Base-by-base conservation (phyloP, 2,888 invertebrate genomes). In the Yponomeuta sedellus region DNA sequence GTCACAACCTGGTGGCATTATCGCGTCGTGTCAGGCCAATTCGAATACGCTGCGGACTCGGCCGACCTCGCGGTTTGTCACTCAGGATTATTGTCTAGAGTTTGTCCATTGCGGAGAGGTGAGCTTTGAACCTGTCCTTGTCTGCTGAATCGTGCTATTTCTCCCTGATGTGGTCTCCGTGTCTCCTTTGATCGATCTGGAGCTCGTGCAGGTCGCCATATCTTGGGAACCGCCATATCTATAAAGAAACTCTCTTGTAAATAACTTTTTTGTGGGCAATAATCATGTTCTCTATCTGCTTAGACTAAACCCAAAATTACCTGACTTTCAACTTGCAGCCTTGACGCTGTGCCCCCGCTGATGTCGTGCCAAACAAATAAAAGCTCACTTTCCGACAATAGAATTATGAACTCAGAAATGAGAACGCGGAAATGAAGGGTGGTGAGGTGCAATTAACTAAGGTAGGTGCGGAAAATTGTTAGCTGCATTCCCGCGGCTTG, bases 11-110 rank as follows among this genome's bases (percentile, higher is more conserved):
- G 76, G 79, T 80, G 82, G 83, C 85, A 83, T 83, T 85, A 83
- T 81, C 75, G 80, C 80, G 80, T 83, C 85, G 86, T 86, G 86
- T 83, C 83, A 81, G 73, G 79, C 84, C 83, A 83, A 86, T 85
- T 85, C 80, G 83, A 80, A 81, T 83, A 80, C 78, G 72, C 76
- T 25, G 66, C 19, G 56, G 63, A 39, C 20, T 59, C 61, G 34
- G 34, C 78, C 82, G 88, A 88, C 87, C 88, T 86, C 85, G 86
- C 75, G 72, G 74, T 75, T 74, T 72, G 68, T 66, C 61, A 58
- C 69, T 64, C 61, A 69, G 68, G 70, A 73, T 71, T 59, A 59
- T 58, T 59, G 58, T 59, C 59, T 10, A 52, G 0, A 58, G 34
- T 34, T 34, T 5, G 34, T 34, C 34, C 34, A 8, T 34, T 34